Conservation (phyloP, 1,140 invertebrate genomes). For the Rhagoletis pomonella region DNA sequence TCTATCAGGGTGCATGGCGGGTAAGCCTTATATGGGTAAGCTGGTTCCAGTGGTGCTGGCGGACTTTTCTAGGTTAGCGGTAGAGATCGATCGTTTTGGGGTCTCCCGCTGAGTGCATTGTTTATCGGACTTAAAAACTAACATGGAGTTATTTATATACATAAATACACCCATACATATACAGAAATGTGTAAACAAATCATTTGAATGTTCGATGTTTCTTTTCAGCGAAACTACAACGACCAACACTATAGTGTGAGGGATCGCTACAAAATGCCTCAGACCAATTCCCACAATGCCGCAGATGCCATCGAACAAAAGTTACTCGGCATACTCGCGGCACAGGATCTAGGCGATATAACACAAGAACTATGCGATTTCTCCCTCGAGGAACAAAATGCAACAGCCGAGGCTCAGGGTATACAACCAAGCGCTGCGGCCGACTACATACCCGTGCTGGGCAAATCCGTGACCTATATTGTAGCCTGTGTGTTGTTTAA, state of each 20-base stretch:
- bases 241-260: neutral
- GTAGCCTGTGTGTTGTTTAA: constrained; percentile 93
- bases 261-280: constrained; percentile 49
- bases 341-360: constrained; percentile 73
- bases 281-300: constrained; percentile 41
- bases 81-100: too few species aligned
- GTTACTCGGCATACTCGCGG: constrained; percentile 65
- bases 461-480: constrained; percentile 92
- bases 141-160: too few species aligned
- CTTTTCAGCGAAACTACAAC: neutral
- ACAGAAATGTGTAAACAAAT: too few species aligned
- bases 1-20: too few species aligned
- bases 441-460: constrained; percentile 86
- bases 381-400: constrained; percentile 85
- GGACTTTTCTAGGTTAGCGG: too few species aligned
- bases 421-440: constrained; percentile 84
- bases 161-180: too few species aligned
- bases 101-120: too few species aligned
- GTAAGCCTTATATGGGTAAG: too few species aligned
- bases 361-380: constrained; percentile 84
- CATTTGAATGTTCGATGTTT: too few species aligned
- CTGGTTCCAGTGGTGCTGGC: too few species aligned
- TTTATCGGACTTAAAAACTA: too few species aligned
- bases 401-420: constrained; percentile 87
- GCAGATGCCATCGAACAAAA: constrained; percentile 69